A percentile compares a stretch with the other conserved stretches of the same genome.
Conservation (phyloP, 2,888 invertebrate species). For the Diplolepis rosae region DNA sequence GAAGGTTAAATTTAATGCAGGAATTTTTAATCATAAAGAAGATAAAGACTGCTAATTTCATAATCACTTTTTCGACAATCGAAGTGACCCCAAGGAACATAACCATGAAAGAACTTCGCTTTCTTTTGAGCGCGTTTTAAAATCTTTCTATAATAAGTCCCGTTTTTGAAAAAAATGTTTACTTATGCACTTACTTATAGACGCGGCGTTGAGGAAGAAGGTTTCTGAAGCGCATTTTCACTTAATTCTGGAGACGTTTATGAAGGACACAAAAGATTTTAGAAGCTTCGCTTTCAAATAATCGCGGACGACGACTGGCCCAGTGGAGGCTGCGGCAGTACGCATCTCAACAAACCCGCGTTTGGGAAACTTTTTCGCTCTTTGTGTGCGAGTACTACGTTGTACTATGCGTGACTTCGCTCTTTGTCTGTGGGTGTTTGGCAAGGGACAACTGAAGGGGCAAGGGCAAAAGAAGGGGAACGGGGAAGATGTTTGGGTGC, state of each 20-base stretch:
- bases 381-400: not conserved
- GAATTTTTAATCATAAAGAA: no score
- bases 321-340: not conserved
- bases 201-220: constrained; percentile 61
- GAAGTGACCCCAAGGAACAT: not conserved
- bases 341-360: constrained; percentile 2
- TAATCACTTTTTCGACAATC: no score
- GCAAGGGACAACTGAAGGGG: constrained; percentile 12
- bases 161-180: not conserved
- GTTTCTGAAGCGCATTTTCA: constrained; percentile 60
- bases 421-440: constrained; percentile 13
- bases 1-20: no score
- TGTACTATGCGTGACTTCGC: not conserved
- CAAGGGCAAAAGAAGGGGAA: not conserved
- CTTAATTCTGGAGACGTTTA: not conserved
- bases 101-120: not conserved
- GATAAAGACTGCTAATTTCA: no score
- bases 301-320: constrained; percentile 11
- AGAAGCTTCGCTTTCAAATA: not conserved
- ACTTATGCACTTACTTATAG: constrained; percentile 61
- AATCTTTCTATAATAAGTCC: not conserved
- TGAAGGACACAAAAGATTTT: not conserved
- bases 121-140: not conserved
- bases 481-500: not conserved
- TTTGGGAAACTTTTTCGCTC: constrained; percentile 18